Evolutionary conservation across 64 coral and sea anemone genomes (phyloP).

Genomic region (Stylophora pistillata): DNA sequence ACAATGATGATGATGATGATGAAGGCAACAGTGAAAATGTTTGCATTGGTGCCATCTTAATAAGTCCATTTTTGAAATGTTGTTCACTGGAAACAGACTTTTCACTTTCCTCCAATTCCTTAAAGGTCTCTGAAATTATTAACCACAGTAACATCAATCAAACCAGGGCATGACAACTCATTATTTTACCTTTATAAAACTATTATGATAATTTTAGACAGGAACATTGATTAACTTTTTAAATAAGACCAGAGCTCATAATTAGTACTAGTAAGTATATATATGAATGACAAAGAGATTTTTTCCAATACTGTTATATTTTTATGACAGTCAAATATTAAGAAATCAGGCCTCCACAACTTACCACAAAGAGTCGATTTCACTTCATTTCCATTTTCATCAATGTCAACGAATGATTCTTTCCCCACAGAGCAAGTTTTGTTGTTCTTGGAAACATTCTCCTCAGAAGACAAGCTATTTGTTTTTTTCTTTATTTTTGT

Average conservation of each 20-base stretch:
- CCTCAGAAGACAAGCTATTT: neutral
- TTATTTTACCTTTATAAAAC: no score
- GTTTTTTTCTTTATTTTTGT: slow-evolving; percentile 23
- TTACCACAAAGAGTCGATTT: neutral
- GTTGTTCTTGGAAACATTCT: neutral
- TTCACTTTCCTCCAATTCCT: slow-evolving; percentile 38
- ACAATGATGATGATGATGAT: neutral
- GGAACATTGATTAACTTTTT: no score
- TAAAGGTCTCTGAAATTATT: neutral
- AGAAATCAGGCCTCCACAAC: neutral
- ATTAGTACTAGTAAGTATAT: neutral
- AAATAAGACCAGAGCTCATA: no score
- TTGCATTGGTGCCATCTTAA: neutral
- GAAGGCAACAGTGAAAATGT: neutral
- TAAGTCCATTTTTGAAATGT: neutral
- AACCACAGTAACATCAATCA: neutral
- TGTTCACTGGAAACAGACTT: slow-evolving; percentile 5
- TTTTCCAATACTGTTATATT: no score
- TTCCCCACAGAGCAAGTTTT: neutral
- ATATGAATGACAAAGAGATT: neutral
- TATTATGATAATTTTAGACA: no score
- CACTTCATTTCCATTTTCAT: slow-evolving; percentile 38
- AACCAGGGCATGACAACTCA: no score
- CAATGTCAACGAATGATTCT: neutral
- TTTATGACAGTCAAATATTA: no score